Base-by-base conservation (phyloP, 1,140 invertebrate genomes). In the Micrasema minimum region DNA sequence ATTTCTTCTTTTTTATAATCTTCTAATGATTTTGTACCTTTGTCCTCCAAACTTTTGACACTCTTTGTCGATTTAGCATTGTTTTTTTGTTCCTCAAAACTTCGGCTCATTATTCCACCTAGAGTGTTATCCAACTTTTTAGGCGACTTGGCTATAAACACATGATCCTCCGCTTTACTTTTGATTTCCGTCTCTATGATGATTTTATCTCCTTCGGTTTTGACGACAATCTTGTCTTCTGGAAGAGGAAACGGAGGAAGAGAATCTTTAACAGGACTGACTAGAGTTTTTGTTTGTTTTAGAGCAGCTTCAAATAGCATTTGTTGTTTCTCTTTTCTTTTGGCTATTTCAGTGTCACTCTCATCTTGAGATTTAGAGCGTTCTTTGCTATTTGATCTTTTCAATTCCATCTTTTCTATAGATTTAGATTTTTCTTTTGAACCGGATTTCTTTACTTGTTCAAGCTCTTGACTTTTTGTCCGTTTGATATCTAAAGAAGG, bases 241-340 rank as follows among this genome's bases (percentile, higher is more conserved):
- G 89, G 88, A 46, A 87, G 85, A 18, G 89, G 89, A 76, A 90
- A 90, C 10, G 89, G 86, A 2, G 89, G 89, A 69, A 90, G 72
- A 2, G 86, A 84, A 77, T 90, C 89, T 78, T 89, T 89, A 0
- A 90, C 88, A 4, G 89, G 89, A 80, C 89, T 90, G 23, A 90
- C 87, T 71, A 90, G 80, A 2, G 88, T 90, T 77, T 90, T 90
- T 0, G 88, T 90, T 80, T 90, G 88, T 77, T 90, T 89, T 73
- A 90, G 85, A 6, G 89, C 89, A 16, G 88, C 89, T 80, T 90
- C 89, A 76, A 90, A 90, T 0, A 90, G 82, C 82, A 90, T 87
- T 77, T 90, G 89, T 76, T 90, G 89, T 66, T 90, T 87, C 77
- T 90, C 89, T 77, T 89, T 88, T 62, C 89, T 84, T 77, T 90